Evolutionary conservation across 2,888 invertebrate species (phyloP).

Genomic region (Atethmia centrago): DNA sequence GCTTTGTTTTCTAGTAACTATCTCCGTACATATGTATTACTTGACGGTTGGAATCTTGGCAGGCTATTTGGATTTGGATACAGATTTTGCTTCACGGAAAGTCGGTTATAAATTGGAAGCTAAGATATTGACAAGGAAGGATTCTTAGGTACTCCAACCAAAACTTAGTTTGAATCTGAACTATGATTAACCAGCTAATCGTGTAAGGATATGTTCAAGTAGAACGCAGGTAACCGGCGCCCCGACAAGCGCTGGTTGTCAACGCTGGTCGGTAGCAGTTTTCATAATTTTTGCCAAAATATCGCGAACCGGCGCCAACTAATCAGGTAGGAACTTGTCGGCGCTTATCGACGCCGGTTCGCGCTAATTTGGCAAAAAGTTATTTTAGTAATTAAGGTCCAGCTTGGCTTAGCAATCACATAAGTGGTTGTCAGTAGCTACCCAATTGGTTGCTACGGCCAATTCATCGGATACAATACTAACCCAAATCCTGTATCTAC

Average conservation of each 20-base stretch:
- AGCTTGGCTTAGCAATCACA: background rate
- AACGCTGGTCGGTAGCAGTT: too few species aligned
- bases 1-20: slow-evolving; percentile 55
- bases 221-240: too few species aligned
- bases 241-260: too few species aligned
- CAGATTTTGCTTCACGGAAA: background rate
- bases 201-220: too few species aligned
- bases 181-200: background rate
- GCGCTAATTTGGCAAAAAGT: too few species aligned
- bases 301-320: too few species aligned
- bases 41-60: slow-evolving; percentile 15
- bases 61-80: slow-evolving; percentile 5
- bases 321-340: too few species aligned
- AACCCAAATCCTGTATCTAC: slow-evolving; percentile 23
- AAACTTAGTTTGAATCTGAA: background rate
- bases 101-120: background rate
- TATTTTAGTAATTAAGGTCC: background rate
- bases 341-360: too few species aligned
- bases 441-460: background rate
- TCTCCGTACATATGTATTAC: slow-evolving; percentile 30
- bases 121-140: background rate
- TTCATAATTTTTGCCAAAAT: too few species aligned
- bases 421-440: background rate
- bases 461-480: slow-evolving; percentile 17
- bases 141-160: background rate